Percentiles rank a stretch among this genome's conserved stretches.
phyloP scores from a whole-genome alignment of 2,888 invertebrate species.

The Drosophila kuntzei region DNA sequence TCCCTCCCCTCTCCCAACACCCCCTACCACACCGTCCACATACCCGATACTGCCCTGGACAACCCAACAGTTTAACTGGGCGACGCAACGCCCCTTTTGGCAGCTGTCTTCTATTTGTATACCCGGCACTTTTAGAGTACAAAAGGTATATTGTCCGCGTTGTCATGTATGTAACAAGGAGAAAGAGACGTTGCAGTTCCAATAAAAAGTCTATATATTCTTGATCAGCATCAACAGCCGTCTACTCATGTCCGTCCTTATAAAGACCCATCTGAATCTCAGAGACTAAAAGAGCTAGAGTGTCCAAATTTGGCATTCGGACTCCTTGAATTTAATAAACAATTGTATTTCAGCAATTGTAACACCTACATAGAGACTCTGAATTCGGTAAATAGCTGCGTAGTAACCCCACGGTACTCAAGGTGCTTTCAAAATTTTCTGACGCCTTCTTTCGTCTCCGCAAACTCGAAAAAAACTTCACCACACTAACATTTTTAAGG shows the following conservation, averaged over 20 bases:
- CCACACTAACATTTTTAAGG: background rate
- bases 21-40: background rate
- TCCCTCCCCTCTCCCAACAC: too few species aligned
- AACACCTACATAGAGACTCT: background rate
- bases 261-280: background rate
- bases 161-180: background rate
- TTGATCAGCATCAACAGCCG: too few species aligned
- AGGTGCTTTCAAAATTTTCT: too few species aligned
- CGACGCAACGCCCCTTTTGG: conserved; percentile 78
- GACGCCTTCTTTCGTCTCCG: too few species aligned
- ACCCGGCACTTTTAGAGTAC: background rate
- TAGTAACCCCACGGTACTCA: too few species aligned
- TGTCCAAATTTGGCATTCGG: background rate
- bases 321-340: background rate
- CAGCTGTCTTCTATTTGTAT: conserved; percentile 65
- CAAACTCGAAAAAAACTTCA: background rate
- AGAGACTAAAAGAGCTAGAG: background rate
- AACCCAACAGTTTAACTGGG: conserved; percentile 61
- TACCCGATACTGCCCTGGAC: background rate
- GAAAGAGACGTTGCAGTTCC: too few species aligned
- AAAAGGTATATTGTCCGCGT: background rate
- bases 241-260: too few species aligned
- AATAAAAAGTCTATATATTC: too few species aligned
- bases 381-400: too few species aligned
- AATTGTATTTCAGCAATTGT: background rate